Conservation (phyloP, 2,888 invertebrate species). For the Carabus problematicus region DNA sequence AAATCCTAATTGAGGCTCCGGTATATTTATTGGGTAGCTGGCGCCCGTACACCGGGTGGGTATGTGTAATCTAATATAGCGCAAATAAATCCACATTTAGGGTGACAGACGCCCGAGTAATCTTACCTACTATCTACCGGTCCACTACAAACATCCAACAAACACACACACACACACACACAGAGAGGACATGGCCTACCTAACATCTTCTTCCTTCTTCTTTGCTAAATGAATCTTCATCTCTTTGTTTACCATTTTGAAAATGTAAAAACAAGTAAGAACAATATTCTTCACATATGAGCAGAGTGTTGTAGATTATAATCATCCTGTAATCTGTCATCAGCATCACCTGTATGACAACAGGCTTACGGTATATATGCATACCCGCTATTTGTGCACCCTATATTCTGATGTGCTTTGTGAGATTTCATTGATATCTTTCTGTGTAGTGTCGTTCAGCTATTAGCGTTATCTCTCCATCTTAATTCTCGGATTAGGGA, state of each 20-base stretch:
- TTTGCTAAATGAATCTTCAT: not conserved
- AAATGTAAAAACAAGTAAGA: too few species aligned
- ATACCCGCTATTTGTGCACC: too few species aligned
- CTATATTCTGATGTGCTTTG: too few species aligned
- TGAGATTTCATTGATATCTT: too few species aligned
- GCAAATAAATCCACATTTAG: conserved; percentile 63
- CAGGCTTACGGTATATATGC: too few species aligned
- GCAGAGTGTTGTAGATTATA: too few species aligned
- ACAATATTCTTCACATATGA: too few species aligned
- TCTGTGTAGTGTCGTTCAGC: not conserved
- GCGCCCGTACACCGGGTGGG: conserved; percentile 52
- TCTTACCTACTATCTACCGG: conserved; percentile 51
- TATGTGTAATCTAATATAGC: conserved; percentile 62
- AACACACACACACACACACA: not conserved
- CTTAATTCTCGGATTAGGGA: conserved; percentile 34
- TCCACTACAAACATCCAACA: conserved; percentile 45
- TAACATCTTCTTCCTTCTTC: not conserved
- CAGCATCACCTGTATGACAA: too few species aligned
- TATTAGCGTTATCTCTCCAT: conserved; percentile 37
- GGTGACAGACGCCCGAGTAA: conserved; percentile 60
- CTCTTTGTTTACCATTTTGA: too few species aligned
- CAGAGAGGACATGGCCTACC: not conserved
- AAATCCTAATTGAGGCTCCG: conserved; percentile 50
- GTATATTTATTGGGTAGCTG: conserved; percentile 58
- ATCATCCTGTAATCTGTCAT: too few species aligned